Evolutionary conservation across 2,888 invertebrate species (phyloP).

Genomic region (Ecdyonurus torrentis): DNA sequence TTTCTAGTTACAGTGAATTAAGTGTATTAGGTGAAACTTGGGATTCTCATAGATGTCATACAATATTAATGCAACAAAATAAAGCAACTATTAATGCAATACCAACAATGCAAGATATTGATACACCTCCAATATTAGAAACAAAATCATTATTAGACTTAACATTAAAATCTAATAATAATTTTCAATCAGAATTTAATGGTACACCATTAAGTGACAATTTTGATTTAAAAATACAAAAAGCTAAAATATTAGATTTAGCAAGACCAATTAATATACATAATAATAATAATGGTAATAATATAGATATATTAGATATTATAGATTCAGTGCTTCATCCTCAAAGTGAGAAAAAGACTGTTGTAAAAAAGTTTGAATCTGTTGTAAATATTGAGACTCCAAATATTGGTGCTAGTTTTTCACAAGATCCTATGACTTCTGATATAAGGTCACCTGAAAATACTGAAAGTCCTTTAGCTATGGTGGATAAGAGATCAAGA

Average conservation of each 20-base stretch:
- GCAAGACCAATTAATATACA: neutral
- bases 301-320: neutral
- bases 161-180: neutral
- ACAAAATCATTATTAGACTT: neutral
- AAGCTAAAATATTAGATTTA: neutral
- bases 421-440: neutral
- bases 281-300: too few species aligned
- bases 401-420: neutral
- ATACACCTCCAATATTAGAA: neutral
- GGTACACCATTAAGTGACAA: neutral
- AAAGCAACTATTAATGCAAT: neutral
- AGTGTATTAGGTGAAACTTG: slow-evolving; percentile 12
- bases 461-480: slow-evolving; percentile 16
- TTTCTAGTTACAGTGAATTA: neutral
- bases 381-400: neutral
- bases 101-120: neutral
- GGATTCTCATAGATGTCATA: slow-evolving; percentile 15
- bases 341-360: neutral
- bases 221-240: neutral
- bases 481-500: slow-evolving; percentile 19
- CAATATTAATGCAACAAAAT: neutral
- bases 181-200: neutral
- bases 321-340: neutral
- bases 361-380: neutral
- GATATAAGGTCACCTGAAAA: neutral